Percentiles rank a stretch among this genome's conserved stretches.
phyloP scores from a whole-genome alignment of 2,888 invertebrate genomes.

The Agapostemon virescens region DNA sequence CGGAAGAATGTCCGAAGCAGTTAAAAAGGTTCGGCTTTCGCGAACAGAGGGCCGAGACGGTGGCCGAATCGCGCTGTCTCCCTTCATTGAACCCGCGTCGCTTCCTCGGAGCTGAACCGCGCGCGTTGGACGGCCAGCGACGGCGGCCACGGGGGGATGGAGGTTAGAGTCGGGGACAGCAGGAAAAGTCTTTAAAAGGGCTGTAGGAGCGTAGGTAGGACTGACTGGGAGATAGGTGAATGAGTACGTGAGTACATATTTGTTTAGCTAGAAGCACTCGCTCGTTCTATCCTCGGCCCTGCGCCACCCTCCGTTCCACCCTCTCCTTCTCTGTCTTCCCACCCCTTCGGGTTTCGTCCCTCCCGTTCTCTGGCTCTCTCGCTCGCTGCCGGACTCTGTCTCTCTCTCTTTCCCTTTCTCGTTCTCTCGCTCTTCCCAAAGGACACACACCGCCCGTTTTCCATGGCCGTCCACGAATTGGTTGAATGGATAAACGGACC shows the following conservation, averaged over 20 bases:
- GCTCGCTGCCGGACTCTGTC: too few species aligned
- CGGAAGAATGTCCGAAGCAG: constrained; percentile 24
- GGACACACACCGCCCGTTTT: constrained; percentile 46
- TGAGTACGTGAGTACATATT: constrained; percentile 80
- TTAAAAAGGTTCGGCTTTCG: constrained; percentile 52
- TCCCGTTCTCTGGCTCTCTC: constrained; percentile 25
- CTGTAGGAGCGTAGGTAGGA: constrained; percentile 70
- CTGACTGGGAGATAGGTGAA: constrained; percentile 78
- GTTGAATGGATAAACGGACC: constrained; percentile 73
- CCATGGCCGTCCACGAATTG: constrained; percentile 62
- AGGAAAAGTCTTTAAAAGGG: constrained; percentile 78
- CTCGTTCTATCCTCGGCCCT: constrained; percentile 66
- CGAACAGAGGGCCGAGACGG: constrained; percentile 28
- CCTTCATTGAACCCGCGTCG: constrained; percentile 20
- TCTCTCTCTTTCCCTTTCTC: constrained; percentile 40
- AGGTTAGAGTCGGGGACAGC: constrained; percentile 66
- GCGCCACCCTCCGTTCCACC: constrained; percentile 34
- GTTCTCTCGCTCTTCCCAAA: constrained; percentile 36
- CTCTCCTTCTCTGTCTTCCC: constrained; percentile 38
- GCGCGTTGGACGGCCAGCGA: constrained; percentile 30
- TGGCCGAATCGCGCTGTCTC: background rate
- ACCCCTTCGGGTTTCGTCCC: constrained; percentile 13
- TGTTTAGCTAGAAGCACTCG: constrained; percentile 80
- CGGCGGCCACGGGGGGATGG: constrained; percentile 8
- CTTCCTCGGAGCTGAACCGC: constrained; percentile 6